Evolutionary conservation across 2,888 invertebrate species (phyloP).

Genomic region (Polydrusus pterygomalis): DNA sequence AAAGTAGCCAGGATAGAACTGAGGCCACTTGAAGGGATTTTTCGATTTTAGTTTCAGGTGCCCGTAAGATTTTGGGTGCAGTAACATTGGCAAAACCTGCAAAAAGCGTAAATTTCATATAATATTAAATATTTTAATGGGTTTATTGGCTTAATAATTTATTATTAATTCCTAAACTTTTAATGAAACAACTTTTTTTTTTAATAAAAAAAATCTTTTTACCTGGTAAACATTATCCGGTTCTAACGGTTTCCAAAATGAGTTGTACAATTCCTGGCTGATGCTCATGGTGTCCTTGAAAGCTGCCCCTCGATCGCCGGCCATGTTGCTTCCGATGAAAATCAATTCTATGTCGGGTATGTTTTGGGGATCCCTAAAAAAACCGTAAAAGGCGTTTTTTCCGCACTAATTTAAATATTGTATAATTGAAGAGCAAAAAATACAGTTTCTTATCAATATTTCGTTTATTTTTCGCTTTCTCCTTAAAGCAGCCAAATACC

Average conservation of each 20-base stretch:
- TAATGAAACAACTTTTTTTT: neutral
- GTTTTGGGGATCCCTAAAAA: conserved; percentile 67
- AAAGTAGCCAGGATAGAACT: conserved; percentile 88
- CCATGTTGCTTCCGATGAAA: conserved; percentile 75
- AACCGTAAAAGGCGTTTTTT: neutral
- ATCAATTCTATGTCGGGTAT: conserved; percentile 84
- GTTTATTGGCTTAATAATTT: too few relatives aligned
- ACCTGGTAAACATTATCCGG: conserved; percentile 63
- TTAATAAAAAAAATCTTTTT: conserved; percentile 23
- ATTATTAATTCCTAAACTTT: too few relatives aligned
- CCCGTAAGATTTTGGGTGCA: conserved; percentile 84
- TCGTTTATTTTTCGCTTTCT: too few relatives aligned
- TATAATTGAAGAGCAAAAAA: too few relatives aligned
- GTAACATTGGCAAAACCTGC: conserved; percentile 79
- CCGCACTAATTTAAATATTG: too few relatives aligned
- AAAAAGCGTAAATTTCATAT: too few relatives aligned
- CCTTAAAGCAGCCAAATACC: too few relatives aligned
- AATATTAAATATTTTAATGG: too few relatives aligned
- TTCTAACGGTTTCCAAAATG: conserved; percentile 75
- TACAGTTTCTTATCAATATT: too few relatives aligned
- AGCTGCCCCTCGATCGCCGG: conserved; percentile 63
- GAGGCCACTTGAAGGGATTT: conserved; percentile 82
- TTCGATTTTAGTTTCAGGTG: conserved; percentile 79
- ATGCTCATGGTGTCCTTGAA: conserved; percentile 73
- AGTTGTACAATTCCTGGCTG: conserved; percentile 74